Evolutionary conservation across 2,888 invertebrate genomes (phyloP).

Genomic region (Macaria notata): DNA sequence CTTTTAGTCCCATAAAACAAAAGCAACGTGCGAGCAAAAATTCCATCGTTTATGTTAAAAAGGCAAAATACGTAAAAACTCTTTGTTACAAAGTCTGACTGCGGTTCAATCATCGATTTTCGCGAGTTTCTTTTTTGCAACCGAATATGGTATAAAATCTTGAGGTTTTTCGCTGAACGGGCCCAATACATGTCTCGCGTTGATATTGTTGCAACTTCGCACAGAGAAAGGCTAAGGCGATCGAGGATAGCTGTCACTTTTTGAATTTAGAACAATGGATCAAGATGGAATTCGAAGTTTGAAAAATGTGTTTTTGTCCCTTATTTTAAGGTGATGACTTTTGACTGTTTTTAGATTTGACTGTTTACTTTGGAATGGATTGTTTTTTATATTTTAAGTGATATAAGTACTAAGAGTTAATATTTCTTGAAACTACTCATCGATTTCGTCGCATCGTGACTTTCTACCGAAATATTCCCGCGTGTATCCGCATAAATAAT

Average conservation of each 20-base stretch:
- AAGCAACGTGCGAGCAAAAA: background rate
- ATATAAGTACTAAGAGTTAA: too few species aligned
- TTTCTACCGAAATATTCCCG: conserved; percentile 21
- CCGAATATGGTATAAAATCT: conserved; percentile 27
- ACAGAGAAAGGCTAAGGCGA: background rate
- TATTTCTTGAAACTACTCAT: background rate
- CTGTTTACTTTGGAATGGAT: too few species aligned
- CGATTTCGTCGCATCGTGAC: conserved; percentile 12
- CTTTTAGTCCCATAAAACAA: background rate
- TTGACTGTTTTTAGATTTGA: too few species aligned
- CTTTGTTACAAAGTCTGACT: conserved; percentile 12
- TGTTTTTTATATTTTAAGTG: too few species aligned
- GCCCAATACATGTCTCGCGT: background rate
- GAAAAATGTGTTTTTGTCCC: background rate
- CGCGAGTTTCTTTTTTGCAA: conserved; percentile 7
- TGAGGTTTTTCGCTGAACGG: conserved; percentile 24
- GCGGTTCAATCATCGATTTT: conserved; percentile 12
- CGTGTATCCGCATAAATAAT: conserved; percentile 65
- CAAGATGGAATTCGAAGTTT: background rate
- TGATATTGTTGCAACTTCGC: background rate
- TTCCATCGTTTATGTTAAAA: conserved; percentile 10
- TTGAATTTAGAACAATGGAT: background rate
- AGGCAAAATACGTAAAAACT: conserved; percentile 8
- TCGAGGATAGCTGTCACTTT: background rate
- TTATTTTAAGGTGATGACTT: background rate